phyloP scores from a whole-genome alignment of 1,140 invertebrate species.

The Drosophila guanche region DNA sequence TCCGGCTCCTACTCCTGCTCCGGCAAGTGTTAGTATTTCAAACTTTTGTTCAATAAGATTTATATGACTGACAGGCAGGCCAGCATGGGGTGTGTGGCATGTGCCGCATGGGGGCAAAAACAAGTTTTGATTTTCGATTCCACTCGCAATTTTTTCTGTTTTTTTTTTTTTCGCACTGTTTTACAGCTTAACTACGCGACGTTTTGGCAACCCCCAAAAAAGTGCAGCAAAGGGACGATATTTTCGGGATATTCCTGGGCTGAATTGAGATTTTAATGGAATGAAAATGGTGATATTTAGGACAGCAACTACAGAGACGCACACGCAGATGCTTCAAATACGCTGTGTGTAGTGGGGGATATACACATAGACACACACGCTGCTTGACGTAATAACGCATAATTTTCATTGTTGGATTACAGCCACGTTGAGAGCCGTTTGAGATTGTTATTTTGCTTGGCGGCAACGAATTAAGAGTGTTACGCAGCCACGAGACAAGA shows the following conservation, averaged over 20 bases:
- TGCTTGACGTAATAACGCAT: slow-evolving; percentile 18
- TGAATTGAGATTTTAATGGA: too few species aligned
- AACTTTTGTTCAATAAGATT: slow-evolving; percentile 74
- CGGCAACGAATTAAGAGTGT: slow-evolving; percentile 30
- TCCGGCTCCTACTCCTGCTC: too few species aligned
- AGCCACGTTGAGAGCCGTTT: background rate
- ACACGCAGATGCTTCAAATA: too few species aligned
- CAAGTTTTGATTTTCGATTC: slow-evolving; percentile 57
- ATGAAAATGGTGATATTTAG: too few species aligned
- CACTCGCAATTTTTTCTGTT: background rate
- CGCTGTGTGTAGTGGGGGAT: background rate
- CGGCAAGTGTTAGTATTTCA: slow-evolving; percentile 63
- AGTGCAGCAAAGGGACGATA: background rate
- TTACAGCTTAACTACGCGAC: slow-evolving; percentile 26
- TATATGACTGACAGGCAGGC: slow-evolving; percentile 64
- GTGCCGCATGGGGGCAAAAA: slow-evolving; percentile 23
- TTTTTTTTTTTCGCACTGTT: background rate
- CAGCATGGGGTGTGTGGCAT: background rate
- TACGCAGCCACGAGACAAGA: slow-evolving; percentile 24
- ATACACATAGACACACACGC: slow-evolving; percentile 15
- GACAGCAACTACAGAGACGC: background rate
- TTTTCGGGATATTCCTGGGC: too few species aligned
- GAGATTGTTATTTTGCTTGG: slow-evolving; percentile 34
- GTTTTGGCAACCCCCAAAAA: slow-evolving; percentile 9
- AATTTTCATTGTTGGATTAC: slow-evolving; percentile 31